Conservation (phyloP, 2,113 vertebrate genomes). For the Poecile atricapillus region DNA sequence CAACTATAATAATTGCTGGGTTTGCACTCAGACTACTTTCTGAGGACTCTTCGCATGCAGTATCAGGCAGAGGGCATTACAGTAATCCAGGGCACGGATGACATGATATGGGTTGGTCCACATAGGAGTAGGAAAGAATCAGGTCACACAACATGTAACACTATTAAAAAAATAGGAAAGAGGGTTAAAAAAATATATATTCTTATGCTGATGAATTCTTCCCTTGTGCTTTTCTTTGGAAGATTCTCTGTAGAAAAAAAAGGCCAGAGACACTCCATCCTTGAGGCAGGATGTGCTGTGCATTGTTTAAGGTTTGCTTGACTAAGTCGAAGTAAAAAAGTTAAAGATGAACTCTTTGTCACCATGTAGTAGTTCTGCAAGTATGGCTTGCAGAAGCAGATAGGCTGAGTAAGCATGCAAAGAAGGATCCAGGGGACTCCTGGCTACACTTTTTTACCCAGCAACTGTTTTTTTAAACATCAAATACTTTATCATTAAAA, state of each 20-base stretch:
- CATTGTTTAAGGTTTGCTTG: background rate
- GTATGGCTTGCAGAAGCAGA: conserved; percentile 34
- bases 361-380: background rate
- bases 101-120: background rate
- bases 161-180: background rate
- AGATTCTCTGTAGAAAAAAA: background rate
- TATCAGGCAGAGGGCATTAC: background rate
- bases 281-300: background rate
- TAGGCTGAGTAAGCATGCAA: background rate
- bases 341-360: background rate
- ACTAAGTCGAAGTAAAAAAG: background rate
- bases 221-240: conserved; percentile 11
- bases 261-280: background rate
- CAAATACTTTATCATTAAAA: conserved; percentile 23
- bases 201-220: background rate
- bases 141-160: background rate
- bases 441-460: background rate
- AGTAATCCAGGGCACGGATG: background rate
- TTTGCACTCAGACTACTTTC: background rate
- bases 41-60: background rate
- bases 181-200: background rate
- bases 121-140: background rate
- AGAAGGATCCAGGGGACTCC: conserved; percentile 23
- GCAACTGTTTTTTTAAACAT: conserved; percentile 4
- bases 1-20: background rate